Percentiles rank a stretch among this genome's conserved stretches.
phyloP scores from a whole-genome alignment of 1,140 invertebrate genomes.

The Drusus annulatus region DNA sequence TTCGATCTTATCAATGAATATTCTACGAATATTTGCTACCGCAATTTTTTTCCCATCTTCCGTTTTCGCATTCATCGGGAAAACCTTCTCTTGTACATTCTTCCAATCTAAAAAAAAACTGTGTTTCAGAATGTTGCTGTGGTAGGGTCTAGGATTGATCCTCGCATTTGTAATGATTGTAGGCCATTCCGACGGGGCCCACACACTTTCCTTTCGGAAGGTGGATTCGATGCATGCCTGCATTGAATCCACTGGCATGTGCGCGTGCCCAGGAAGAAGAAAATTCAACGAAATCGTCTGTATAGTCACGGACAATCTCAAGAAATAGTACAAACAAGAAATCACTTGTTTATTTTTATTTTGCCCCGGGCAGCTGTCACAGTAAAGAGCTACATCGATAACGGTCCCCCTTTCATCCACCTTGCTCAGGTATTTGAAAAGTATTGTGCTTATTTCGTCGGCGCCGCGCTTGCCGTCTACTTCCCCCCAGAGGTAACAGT shows the following conservation, averaged over 20 bases:
- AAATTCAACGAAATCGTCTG: constrained; percentile 53
- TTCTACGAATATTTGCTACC: too few relatives aligned
- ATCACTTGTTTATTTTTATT: constrained; percentile 59
- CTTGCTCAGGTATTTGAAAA: constrained; percentile 45
- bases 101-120: too few relatives aligned
- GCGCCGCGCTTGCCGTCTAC: constrained; percentile 41
- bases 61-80: too few relatives aligned
- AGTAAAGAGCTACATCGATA: constrained; percentile 51
- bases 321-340: constrained; percentile 49
- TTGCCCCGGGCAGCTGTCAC: constrained; percentile 59
- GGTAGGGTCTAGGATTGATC: too few relatives aligned
- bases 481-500: constrained; percentile 53
- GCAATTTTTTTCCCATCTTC: too few relatives aligned
- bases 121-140: too few relatives aligned
- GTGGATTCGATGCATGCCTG: constrained; percentile 58
- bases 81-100: too few relatives aligned
- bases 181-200: constrained; percentile 60
- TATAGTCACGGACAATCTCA: constrained; percentile 45
- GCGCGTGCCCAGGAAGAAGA: constrained; percentile 58
- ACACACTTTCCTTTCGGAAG: constrained; percentile 54
- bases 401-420: constrained; percentile 38
- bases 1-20: too few relatives aligned
- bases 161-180: constrained; percentile 26
- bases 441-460: constrained; percentile 10
- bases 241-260: constrained; percentile 59